These are phyloP conservation scores for Rhyacichthys aspro DNA, from an alignment of 2,797 vertebrate species.

Conservation along the genomic window DNA sequence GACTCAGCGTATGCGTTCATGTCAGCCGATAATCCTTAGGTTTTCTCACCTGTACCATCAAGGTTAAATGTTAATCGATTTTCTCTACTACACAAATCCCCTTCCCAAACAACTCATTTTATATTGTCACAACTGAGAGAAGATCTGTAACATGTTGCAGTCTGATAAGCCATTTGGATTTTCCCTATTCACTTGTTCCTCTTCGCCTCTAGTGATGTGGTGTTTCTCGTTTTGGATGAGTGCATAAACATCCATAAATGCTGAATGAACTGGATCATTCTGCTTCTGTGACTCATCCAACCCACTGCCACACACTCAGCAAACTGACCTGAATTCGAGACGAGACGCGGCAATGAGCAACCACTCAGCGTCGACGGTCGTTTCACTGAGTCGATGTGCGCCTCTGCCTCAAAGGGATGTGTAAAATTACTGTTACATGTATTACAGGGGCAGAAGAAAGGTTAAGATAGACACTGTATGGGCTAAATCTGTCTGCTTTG, in stretches of 20 bases:
- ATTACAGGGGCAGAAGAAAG: too few species aligned
- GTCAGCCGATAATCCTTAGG: too few species aligned
- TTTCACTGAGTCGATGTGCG: background rate
- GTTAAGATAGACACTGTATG: too few species aligned
- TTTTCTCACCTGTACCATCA: too few species aligned
- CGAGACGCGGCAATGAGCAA: constrained; percentile 1
- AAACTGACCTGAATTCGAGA: constrained; percentile 48
- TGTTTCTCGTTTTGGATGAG: constrained; percentile 25
- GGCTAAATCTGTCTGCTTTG: too few species aligned
- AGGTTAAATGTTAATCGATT: too few species aligned
- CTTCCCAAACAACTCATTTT: too few species aligned
- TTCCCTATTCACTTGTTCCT: background rate
- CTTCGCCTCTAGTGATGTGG: constrained; percentile 2
- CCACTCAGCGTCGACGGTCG: constrained; percentile 2
- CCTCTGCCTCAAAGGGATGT: too few species aligned
- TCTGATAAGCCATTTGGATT: background rate
- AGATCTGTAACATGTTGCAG: background rate
- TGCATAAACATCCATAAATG: constrained; percentile 28
- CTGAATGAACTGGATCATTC: constrained; percentile 37
- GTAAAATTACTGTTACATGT: too few species aligned
- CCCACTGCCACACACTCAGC: constrained; percentile 32
- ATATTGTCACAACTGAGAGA: too few species aligned
- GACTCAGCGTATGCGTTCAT: too few species aligned
- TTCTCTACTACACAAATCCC: too few species aligned
- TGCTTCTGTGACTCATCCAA: constrained; percentile 36